Evolutionary conservation across 2,797 vertebrate genomes (phyloP).

Genomic region (Coreius guichenoti): DNA sequence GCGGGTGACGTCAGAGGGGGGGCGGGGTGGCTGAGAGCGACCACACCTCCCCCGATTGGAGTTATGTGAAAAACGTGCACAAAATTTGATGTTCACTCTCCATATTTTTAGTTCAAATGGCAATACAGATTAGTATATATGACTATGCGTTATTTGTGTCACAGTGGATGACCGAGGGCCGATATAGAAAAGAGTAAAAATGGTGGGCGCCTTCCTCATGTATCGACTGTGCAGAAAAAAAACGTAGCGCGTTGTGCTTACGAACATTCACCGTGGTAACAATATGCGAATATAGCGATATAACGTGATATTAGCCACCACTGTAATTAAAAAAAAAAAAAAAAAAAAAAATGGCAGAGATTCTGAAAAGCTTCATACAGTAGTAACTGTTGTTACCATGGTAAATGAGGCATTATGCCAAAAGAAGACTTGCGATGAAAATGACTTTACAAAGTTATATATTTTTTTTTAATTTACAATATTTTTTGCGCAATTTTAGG

Average conservation of each 20-base stretch:
- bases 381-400: not conserved
- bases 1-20: slow-evolving; percentile 73
- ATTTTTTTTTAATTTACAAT: not conserved
- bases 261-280: not conserved
- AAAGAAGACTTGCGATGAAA: not conserved
- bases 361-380: not conserved
- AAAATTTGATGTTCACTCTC: not conserved
- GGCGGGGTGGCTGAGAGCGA: slow-evolving; percentile 68
- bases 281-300: not conserved
- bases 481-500: fast-evolving
- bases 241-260: not conserved
- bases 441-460: not conserved
- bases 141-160: not conserved
- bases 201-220: not conserved
- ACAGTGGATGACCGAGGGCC: no score
- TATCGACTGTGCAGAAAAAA: not conserved
- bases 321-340: not conserved
- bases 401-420: not conserved
- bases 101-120: not conserved
- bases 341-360: not conserved
- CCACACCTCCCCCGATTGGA: slow-evolving; percentile 68
- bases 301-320: not conserved
- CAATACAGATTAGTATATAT: not conserved
- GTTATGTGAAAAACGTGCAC: slow-evolving; percentile 16
- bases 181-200: not conserved